phyloP scores from a whole-genome alignment of 2,797 vertebrate genomes.

The Pipistrellus pygmaeus region DNA sequence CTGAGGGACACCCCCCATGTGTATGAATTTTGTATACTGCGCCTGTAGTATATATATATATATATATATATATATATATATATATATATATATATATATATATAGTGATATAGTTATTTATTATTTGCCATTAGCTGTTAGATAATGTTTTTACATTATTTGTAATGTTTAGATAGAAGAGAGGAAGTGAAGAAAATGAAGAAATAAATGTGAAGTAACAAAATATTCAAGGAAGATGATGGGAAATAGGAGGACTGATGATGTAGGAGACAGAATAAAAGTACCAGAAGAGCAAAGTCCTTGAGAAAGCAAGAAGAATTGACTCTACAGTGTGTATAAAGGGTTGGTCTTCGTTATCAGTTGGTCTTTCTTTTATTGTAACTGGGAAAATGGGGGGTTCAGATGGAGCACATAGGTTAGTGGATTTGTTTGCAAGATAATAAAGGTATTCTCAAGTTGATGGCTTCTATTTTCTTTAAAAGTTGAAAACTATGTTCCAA shows the following conservation, averaged over 20 bases:
- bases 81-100: too few relatives aligned
- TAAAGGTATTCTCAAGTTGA: background rate
- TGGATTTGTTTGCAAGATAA: background rate
- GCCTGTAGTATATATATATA: too few relatives aligned
- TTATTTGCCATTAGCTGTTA: background rate
- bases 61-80: rapidly evolving
- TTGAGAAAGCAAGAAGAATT: background rate
- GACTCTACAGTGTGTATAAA: background rate
- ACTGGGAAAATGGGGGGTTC: background rate
- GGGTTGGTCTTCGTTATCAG: background rate
- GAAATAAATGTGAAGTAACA: background rate
- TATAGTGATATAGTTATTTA: background rate
- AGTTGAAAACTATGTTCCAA: background rate
- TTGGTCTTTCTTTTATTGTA: background rate
- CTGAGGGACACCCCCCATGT: too few relatives aligned
- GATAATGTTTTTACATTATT: background rate
- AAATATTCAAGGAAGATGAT: background rate
- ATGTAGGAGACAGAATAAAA: background rate
- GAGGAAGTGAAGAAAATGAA: background rate
- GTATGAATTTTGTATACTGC: too few relatives aligned
- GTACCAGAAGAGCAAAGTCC: background rate
- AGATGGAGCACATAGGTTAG: background rate
- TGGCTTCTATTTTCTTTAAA: background rate
- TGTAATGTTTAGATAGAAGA: background rate
- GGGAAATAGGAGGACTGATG: background rate